A percentile compares a stretch with the other conserved stretches of the same genome.
Evolutionary conservation across 1,140 invertebrate genomes (phyloP).

Genomic region (Helicorthomorpha holstii): DNA sequence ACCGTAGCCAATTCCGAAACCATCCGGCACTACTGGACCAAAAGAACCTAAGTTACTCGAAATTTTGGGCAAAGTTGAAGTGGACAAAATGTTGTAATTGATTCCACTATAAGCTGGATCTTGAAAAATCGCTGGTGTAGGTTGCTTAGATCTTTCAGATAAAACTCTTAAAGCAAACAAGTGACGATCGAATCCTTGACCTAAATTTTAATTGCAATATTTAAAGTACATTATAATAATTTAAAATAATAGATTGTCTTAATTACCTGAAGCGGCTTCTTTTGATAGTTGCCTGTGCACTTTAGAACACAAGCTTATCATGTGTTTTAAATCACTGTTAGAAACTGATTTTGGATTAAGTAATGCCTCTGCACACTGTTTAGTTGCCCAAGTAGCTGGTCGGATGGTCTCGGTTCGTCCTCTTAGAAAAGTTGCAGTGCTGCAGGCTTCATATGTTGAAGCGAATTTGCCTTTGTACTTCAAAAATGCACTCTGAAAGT

Average conservation of each 20-base stretch:
- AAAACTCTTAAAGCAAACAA: slow-evolving; percentile 62
- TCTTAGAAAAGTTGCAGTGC: slow-evolving; percentile 89
- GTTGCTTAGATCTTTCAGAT: slow-evolving; percentile 35
- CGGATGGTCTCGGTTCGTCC: slow-evolving; percentile 91
- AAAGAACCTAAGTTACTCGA: slow-evolving; percentile 78
- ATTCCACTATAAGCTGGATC: slow-evolving; percentile 64
- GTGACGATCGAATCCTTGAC: slow-evolving; percentile 91
- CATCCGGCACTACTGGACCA: slow-evolving; percentile 76
- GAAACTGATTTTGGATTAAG: slow-evolving; percentile 26
- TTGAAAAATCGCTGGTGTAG: slow-evolving; percentile 47
- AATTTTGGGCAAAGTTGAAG: slow-evolving; percentile 80
- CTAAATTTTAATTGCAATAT: slow-evolving; percentile 22
- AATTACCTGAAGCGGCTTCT: slow-evolving; percentile 84
- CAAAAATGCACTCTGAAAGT: slow-evolving; percentile 54
- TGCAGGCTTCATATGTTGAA: slow-evolving; percentile 88
- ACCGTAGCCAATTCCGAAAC: slow-evolving; percentile 72
- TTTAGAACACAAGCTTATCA: slow-evolving; percentile 66
- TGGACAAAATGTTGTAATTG: slow-evolving; percentile 86
- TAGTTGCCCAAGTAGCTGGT: slow-evolving; percentile 64
- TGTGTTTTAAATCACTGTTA: slow-evolving; percentile 42
- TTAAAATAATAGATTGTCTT: background rate
- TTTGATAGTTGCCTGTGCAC: slow-evolving; percentile 68
- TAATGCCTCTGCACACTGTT: slow-evolving; percentile 28
- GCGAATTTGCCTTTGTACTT: slow-evolving; percentile 49
- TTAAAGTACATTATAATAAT: background rate